Evolutionary conservation across 2,797 vertebrate genomes (phyloP).

Genomic region (Pantherophis alleghaniensis): DNA sequence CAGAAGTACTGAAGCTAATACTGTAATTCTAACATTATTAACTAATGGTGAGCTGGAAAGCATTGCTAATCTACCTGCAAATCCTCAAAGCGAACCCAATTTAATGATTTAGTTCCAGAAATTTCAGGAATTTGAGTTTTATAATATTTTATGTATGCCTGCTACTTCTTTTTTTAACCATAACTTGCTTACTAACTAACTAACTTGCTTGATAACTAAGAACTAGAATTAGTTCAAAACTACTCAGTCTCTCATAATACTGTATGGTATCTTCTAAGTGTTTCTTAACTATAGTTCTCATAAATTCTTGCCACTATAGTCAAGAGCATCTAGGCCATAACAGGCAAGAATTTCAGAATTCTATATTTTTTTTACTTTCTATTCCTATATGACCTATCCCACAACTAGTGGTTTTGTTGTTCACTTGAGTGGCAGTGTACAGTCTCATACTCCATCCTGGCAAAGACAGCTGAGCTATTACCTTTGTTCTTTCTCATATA

Average conservation of each 20-base stretch:
- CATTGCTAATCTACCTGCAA: not conserved
- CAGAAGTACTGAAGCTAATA: not conserved
- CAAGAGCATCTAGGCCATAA: not conserved
- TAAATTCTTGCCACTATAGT: not conserved
- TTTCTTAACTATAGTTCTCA: not conserved
- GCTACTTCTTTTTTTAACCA: not conserved
- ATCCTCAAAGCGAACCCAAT: not conserved
- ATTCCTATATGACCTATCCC: not conserved
- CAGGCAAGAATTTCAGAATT: not conserved
- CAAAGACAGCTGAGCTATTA: constrained; percentile 34
- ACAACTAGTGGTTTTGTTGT: constrained; percentile 57
- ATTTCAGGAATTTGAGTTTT: not conserved
- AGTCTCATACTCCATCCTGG: constrained; percentile 60
- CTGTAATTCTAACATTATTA: not conserved
- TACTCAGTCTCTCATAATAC: not conserved
- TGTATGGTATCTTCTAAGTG: not conserved
- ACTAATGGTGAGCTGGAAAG: not conserved
- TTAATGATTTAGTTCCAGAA: not conserved
- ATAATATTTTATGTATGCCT: too few relatives aligned
- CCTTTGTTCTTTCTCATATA: constrained; percentile 66
- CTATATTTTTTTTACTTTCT: not conserved
- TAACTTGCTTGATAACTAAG: not conserved
- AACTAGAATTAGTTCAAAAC: not conserved
- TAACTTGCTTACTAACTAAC: not conserved
- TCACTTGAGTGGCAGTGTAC: constrained; percentile 39